Base-by-base conservation (phyloP, 2,888 invertebrate genomes). In the Timema cristinae region DNA sequence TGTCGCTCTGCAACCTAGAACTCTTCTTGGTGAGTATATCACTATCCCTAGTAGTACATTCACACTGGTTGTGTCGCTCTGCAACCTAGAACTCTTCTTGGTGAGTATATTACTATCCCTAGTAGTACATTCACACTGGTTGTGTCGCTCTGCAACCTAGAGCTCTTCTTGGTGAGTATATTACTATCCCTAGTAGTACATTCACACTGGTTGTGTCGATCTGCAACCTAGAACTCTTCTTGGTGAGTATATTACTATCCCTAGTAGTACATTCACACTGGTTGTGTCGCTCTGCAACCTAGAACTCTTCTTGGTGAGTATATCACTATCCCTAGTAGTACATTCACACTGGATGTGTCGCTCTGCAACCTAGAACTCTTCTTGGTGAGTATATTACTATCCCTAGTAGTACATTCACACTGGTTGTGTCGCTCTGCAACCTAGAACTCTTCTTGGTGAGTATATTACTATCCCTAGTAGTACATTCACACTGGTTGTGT, bases 401-500 rank as follows among this genome's bases (percentile, higher is more conserved):
- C 47, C 6, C 52, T 15, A 13, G n/a, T 49, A 96, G 81, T 97
- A 96, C 81, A 95, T 96, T 76, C 96, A 96, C 80, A 97, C 96
- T 0, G 96, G 96, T 15, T 94, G 95, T 79, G 95, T 96, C 51
- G 95, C 95, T 0, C 83, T 97, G 10, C 95, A 96, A 79, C 95
- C 96, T 0, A 86, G 95, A 77, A 96, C 96, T 0, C 83, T 96
- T 67, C 83, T 96, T 70, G 96, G 96, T 95, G 83, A 86, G 85
- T 79, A 13, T 5, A 2, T 4, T 6, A 48, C 4, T 32, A 32
- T 16, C 69, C 47, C 69, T 49, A 59, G 59, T 54, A 69, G 69
- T 97, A 96, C 81, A 95, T 96, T 76, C 96, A 96, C 80, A 97
- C 96, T 0, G 96, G 96, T 15, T 94, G 95, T 79, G 95, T 96